Base-by-base conservation (phyloP, 2,797 vertebrate species). In the Eidolon dupreanum region DNA sequence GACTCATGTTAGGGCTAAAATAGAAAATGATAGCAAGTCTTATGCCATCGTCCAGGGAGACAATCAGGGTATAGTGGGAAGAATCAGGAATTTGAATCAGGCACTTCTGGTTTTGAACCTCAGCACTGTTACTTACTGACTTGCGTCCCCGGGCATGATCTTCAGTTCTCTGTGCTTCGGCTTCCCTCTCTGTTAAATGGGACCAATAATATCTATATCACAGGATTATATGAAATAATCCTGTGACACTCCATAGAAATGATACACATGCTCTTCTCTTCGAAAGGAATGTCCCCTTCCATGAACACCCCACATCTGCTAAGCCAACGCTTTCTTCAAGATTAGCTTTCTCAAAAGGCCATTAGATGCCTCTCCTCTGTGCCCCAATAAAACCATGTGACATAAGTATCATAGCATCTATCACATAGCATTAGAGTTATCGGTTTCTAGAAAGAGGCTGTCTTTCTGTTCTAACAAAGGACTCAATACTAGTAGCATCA, bases 161-260 rank as follows among this genome's bases (percentile, higher is more conserved):
- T 85, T 61, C 16, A n/a, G 38, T 22, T 94, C 73, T 26, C 49
- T 84, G 33, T 51, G 20, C 36, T 92, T 96, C 24, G 12, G 38
- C 70, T 89, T 98, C 33, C 43, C 28, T 24, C n/a, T 88, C 65
- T 83, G 1, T 89, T 95, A 93, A 97, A 20, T 11, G 15, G 3
- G 75, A 90, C 55, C 24, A 41, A 24, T 43, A 16, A 81, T 90
- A 38, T 43, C 4, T 33, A 13, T 19, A 49, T 31, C 0, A 7
- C 55, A 41, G 91, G 38, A 22, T 38, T 92, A 53, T 74, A 74
- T 38, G 16, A 91, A 26, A 79, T 31, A 28, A 90, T 22, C 73
- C 65, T n/a, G 65, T 65, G 86, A 83, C 33, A 28, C 11, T 49
- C 43, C 41, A 28, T 41, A 78, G 36, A 91, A 66, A 71, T 26